Conservation (phyloP, 2,113 vertebrate genomes). For the Amphilophus citrinellus region DNA sequence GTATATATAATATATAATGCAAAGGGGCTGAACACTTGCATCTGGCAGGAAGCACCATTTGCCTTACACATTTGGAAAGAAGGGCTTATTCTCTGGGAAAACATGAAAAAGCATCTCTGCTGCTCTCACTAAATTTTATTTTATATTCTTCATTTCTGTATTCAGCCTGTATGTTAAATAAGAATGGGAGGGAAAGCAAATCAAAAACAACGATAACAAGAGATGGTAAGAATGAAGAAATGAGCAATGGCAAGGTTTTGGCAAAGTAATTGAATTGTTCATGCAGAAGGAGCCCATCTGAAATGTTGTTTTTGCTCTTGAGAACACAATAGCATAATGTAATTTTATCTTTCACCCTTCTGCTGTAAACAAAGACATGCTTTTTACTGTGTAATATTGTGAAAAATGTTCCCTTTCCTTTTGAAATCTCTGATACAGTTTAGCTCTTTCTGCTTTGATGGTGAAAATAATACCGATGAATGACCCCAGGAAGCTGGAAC, state of each 20-base stretch:
- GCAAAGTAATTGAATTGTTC: constrained; percentile 23
- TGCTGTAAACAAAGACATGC: constrained; percentile 37
- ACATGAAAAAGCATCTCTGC: not conserved
- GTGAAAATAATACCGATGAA: constrained; percentile 17
- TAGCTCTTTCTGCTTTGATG: constrained; percentile 1
- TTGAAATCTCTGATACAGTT: not conserved
- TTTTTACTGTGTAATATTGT: constrained; percentile 14
- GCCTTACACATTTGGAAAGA: not conserved
- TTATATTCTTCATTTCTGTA: constrained; percentile 6
- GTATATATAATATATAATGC: not conserved
- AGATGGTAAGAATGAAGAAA: constrained; percentile 21
- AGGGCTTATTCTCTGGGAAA: not conserved
- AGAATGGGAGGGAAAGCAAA: not conserved
- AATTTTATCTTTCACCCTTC: constrained; percentile 48
- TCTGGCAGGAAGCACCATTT: constrained; percentile 1
- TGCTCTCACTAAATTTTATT: constrained; percentile 14
- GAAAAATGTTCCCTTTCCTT: not conserved
- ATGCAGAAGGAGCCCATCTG: constrained; percentile 38
- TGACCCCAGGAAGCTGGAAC: constrained; percentile 2
- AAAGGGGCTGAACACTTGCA: not conserved
- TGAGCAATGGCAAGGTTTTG: constrained; percentile 42
- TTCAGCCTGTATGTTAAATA: constrained; percentile 1
- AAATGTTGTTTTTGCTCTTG: constrained; percentile 48
- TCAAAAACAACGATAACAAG: not conserved
- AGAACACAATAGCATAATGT: constrained; percentile 46